Evolutionary conservation across 1,140 invertebrate genomes (phyloP).

Genomic region (Zaprionus nigranus): DNA sequence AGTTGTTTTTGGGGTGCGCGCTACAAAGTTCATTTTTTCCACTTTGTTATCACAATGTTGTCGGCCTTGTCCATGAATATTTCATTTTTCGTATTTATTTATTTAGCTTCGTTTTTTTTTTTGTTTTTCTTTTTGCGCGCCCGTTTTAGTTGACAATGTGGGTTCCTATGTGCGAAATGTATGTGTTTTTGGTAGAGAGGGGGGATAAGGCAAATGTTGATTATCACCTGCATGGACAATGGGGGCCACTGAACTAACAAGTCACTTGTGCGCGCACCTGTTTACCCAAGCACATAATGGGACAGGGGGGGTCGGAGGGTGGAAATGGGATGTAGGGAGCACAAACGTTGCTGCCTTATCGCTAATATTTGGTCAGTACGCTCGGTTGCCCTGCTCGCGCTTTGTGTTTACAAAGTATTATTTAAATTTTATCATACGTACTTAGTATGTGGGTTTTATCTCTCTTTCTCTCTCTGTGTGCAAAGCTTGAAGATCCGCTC

Average conservation of each 20-base stretch:
- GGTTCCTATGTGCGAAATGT: slow-evolving; percentile 18
- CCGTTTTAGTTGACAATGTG: slow-evolving; percentile 37
- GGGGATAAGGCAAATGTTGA: slow-evolving; percentile 39
- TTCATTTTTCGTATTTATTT: slow-evolving; percentile 26
- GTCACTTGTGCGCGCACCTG: slow-evolving; percentile 50
- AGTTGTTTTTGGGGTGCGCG: background rate
- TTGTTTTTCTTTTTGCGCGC: slow-evolving; percentile 13
- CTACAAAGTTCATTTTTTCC: background rate
- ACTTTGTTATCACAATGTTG: slow-evolving; percentile 22
- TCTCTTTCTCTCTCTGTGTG: background rate
- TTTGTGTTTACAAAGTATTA: background rate
- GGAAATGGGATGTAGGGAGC: no score
- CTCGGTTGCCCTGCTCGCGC: slow-evolving; percentile 22
- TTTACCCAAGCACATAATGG: slow-evolving; percentile 44
- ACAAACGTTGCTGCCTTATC: slow-evolving; percentile 31
- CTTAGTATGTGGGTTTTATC: slow-evolving; percentile 4
- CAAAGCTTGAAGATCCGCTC: slow-evolving; percentile 6
- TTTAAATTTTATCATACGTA: slow-evolving; percentile 3
- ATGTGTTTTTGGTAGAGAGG: background rate
- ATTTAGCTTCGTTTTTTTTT: background rate
- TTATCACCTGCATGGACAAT: slow-evolving; percentile 52
- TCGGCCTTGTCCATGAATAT: slow-evolving; percentile 50
- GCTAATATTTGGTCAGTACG: slow-evolving; percentile 55
- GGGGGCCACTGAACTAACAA: slow-evolving; percentile 53
- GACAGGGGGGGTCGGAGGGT: no score